Conservation (phyloP, 2,797 vertebrate species). For the Falco peregrinus region DNA sequence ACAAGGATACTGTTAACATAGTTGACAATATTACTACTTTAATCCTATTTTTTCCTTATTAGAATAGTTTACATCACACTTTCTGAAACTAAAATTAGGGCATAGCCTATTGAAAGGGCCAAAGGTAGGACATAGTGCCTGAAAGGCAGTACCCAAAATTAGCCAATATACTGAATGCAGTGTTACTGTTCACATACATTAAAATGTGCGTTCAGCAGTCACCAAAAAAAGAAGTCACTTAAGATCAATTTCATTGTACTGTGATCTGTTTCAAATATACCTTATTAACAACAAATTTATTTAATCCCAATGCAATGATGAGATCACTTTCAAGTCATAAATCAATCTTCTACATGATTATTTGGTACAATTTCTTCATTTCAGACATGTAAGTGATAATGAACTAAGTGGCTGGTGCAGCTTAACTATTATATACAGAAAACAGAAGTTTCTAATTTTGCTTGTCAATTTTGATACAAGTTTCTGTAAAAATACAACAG, state of each 20-base stretch:
- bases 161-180: background rate
- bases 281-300: background rate
- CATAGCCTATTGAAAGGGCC: background rate
- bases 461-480: background rate
- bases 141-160: background rate
- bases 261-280: background rate
- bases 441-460: background rate
- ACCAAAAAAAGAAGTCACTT: background rate
- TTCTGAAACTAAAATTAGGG: background rate
- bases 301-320: background rate
- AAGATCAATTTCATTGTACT: background rate
- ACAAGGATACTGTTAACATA: slow-evolving; percentile 32
- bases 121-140: background rate
- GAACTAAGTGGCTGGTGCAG: background rate
- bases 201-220: background rate
- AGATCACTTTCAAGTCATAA: background rate
- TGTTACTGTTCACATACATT: background rate
- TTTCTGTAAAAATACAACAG: background rate
- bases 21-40: background rate
- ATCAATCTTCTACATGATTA: background rate
- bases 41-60: background rate
- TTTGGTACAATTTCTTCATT: background rate
- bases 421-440: background rate
- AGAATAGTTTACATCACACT: background rate
- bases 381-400: background rate